Conservation (phyloP, 2,113 vertebrate genomes). For the Procavia capensis region DNA sequence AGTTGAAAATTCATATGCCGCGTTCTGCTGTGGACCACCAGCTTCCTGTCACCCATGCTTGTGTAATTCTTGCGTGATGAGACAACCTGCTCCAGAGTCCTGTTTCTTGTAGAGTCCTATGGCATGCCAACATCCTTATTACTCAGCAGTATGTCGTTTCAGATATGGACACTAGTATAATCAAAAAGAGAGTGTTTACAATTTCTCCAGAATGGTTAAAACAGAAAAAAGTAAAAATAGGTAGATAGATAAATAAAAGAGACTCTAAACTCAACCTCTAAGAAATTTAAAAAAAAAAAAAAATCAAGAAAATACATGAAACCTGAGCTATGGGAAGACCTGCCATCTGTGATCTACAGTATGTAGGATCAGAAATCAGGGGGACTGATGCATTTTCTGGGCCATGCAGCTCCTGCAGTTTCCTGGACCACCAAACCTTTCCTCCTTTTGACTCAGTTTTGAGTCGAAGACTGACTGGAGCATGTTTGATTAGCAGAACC, state of each 20-base stretch:
- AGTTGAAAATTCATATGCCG: neutral
- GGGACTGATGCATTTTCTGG: neutral
- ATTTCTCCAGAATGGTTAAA: neutral
- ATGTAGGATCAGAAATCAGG: neutral
- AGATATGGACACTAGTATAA: neutral
- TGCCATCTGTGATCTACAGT: neutral
- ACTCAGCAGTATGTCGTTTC: neutral
- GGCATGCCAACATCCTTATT: neutral
- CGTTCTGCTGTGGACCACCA: neutral
- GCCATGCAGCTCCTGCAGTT: fast-evolving
- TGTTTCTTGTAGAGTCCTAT: neutral
- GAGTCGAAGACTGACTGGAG: neutral
- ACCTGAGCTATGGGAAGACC: neutral
- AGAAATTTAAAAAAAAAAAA: neutral
- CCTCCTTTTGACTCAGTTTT: neutral
- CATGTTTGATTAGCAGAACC: neutral
- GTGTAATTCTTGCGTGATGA: neutral
- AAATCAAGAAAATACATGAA: neutral
- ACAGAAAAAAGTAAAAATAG: no score
- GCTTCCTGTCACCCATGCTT: neutral
- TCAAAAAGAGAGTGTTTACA: neutral
- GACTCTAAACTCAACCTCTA: neutral
- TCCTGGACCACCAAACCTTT: neutral
- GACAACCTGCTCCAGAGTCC: neutral
- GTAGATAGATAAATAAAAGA: no score